Conservation (phyloP, 2,888 invertebrate species). For the Catocala fraxini region DNA sequence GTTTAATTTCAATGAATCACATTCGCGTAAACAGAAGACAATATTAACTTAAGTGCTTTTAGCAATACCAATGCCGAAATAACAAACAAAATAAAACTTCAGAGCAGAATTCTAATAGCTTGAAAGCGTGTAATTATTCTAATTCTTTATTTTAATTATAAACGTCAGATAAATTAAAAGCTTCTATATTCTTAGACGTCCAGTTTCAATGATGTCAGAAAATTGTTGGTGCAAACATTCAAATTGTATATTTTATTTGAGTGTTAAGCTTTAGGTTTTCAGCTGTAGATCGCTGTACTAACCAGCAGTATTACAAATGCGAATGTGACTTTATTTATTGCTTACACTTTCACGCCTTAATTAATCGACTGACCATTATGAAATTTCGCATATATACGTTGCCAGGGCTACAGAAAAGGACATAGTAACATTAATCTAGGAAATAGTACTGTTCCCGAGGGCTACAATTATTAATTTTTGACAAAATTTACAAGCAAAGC, state of each 20-base stretch:
- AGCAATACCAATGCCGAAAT: neutral
- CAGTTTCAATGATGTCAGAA: neutral
- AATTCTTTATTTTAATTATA: conserved; percentile 16
- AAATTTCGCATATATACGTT: no score
- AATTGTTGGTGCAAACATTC: conserved; percentile 6
- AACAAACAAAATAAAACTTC: neutral
- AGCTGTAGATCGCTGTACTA: neutral
- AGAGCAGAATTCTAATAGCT: conserved; percentile 1
- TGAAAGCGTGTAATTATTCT: conserved; percentile 9
- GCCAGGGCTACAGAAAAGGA: neutral
- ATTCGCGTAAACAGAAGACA: no score
- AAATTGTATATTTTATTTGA: neutral
- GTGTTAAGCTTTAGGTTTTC: neutral
- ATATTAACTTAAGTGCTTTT: neutral
- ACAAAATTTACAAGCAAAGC: no score
- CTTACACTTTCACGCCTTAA: no score
- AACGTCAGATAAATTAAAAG: conserved; percentile 12
- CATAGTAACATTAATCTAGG: neutral
- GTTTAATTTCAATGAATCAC: no score
- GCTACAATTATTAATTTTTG: no score
- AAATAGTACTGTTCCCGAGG: neutral
- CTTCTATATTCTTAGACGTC: conserved; percentile 10
- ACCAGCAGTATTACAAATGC: no score
- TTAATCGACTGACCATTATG: no score
- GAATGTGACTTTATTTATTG: no score